Percentiles rank a stretch among this genome's conserved stretches.
Conservation (phyloP, 2,888 invertebrate genomes). For the Drosophila vallismaia region DNA sequence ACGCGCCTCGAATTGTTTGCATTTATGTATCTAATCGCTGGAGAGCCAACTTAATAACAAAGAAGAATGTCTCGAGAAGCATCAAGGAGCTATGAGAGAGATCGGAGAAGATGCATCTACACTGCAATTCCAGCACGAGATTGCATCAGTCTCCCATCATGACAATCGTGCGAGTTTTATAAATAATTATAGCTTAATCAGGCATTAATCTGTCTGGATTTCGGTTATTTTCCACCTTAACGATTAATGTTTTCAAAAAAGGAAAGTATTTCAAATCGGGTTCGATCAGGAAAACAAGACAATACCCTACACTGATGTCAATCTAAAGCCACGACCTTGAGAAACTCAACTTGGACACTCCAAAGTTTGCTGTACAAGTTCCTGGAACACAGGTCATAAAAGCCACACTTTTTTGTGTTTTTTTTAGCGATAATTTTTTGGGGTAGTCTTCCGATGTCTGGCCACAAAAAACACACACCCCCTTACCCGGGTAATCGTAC, state of each 20-base stretch:
- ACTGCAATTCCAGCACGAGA: conserved; percentile 42
- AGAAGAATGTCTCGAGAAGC: conserved; percentile 1
- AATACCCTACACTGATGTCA: conserved; percentile 48
- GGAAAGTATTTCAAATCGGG: conserved; percentile 45
- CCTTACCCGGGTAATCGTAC: conserved; percentile 40
- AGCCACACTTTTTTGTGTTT: conserved; percentile 24
- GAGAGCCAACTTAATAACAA: conserved; percentile 1
- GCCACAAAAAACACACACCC: conserved; percentile 9
- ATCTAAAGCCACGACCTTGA: background rate
- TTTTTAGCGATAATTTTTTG: conserved; percentile 34
- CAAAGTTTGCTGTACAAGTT: conserved; percentile 4
- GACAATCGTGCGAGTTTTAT: conserved; percentile 19
- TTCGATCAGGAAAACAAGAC: conserved; percentile 20
- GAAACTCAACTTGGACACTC: background rate
- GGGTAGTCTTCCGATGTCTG: conserved; percentile 41
- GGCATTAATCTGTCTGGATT: conserved; percentile 33
- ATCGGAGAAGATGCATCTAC: background rate
- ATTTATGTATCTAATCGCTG: conserved; percentile 28
- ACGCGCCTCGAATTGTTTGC: conserved; percentile 46
- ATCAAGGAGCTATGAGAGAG: background rate
- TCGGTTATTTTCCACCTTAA: conserved; percentile 50
- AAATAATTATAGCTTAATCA: conserved; percentile 19
- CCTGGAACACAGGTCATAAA: conserved; percentile 21
- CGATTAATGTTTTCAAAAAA: conserved; percentile 42
- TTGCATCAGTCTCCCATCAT: conserved; percentile 49